These are phyloP conservation scores for Chrysotoxum bicinctum DNA, from an alignment of 2,888 invertebrate species.

Conservation along the genomic window DNA sequence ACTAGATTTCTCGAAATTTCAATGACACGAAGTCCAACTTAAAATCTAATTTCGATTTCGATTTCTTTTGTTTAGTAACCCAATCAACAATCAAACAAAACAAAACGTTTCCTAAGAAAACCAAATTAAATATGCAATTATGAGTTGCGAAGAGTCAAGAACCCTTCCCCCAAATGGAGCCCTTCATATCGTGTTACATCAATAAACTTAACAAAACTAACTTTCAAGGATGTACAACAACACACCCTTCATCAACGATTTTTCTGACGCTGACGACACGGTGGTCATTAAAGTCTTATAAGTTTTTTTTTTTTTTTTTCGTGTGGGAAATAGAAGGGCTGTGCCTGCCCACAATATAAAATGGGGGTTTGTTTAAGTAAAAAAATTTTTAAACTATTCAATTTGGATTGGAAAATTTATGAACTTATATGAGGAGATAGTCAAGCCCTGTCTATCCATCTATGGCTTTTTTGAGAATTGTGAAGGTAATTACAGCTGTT, in stretches of 20 bases:
- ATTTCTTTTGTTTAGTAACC: no score
- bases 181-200: conserved; percentile 13
- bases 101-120: neutral
- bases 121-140: conserved; percentile 31
- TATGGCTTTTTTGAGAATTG: neutral
- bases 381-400: conserved; percentile 9
- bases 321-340: conserved; percentile 16
- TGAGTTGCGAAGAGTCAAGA: neutral
- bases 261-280: neutral
- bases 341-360: neutral
- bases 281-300: conserved; percentile 5
- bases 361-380: neutral
- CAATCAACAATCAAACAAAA: neutral
- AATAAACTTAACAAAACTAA: conserved; percentile 58
- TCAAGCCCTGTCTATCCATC: conserved; percentile 11
- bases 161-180: neutral
- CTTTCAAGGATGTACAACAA: conserved; percentile 57
- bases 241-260: neutral
- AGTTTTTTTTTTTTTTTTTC: neutral
- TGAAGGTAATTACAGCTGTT: conserved; percentile 56
- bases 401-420: conserved; percentile 20
- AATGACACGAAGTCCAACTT: no score
- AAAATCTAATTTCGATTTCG: no score
- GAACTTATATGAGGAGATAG: neutral
- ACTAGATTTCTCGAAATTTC: no score